phyloP scores from a whole-genome alignment of 2,113 vertebrate genomes.

The Phrynosoma platyrhinos region DNA sequence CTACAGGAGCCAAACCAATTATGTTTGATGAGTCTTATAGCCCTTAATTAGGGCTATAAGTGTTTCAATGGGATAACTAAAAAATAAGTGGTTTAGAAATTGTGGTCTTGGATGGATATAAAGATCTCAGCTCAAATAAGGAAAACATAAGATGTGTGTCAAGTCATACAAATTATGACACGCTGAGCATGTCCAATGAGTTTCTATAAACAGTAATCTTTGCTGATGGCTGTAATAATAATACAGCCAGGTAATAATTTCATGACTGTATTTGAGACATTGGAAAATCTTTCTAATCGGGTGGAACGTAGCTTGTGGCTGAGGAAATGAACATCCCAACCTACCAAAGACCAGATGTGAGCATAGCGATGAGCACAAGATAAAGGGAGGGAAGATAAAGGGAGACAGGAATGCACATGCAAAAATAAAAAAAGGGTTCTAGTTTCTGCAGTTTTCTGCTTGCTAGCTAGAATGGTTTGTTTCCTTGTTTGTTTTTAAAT shows the following conservation, averaged over 20 bases:
- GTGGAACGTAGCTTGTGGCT: slow-evolving; percentile 15
- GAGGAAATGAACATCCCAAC: slow-evolving; percentile 22
- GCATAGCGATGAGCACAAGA: background rate
- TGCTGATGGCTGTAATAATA: slow-evolving; percentile 42
- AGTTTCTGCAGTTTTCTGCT: background rate
- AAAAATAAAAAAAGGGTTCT: slow-evolving; percentile 27
- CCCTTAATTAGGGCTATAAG: slow-evolving; percentile 36
- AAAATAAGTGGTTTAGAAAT: slow-evolving; percentile 18
- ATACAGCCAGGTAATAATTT: slow-evolving; percentile 2
- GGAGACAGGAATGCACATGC: background rate
- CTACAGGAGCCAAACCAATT: slow-evolving; percentile 25
- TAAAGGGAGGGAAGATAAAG: background rate
- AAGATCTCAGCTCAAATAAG: slow-evolving; percentile 24
- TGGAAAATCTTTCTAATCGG: slow-evolving; percentile 26
- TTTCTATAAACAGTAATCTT: slow-evolving; percentile 2
- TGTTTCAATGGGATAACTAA: slow-evolving; percentile 29
- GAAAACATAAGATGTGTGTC: slow-evolving; percentile 12
- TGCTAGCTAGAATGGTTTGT: background rate
- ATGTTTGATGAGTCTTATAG: slow-evolving; percentile 34
- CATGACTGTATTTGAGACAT: slow-evolving; percentile 16
- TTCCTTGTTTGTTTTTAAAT: background rate
- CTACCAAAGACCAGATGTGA: background rate
- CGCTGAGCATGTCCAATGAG: background rate
- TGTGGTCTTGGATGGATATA: slow-evolving; percentile 24
- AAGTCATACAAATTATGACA: background rate